Evolutionary conservation across 1,140 invertebrate species (phyloP).

Genomic region (Zaprionus davidi): DNA sequence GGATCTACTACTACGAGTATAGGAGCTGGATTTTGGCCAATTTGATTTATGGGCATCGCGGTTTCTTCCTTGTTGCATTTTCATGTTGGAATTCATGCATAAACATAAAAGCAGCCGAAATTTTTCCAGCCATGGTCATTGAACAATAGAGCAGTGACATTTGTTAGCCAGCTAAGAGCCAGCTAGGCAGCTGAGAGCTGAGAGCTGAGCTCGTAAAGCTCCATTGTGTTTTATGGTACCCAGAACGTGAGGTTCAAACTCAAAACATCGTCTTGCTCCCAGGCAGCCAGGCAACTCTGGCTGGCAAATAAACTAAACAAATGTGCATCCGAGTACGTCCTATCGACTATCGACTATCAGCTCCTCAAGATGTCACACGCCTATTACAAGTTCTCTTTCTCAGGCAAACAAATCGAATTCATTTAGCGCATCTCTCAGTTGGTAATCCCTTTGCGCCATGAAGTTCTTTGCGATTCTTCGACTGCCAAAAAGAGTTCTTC

Average conservation of each 20-base stretch:
- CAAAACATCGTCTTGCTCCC: constrained; percentile 58
- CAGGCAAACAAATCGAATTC: constrained; percentile 58
- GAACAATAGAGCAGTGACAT: constrained; percentile 70
- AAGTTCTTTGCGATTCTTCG: constrained; percentile 39
- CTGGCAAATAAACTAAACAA: constrained; percentile 39
- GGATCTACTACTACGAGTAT: constrained; percentile 18
- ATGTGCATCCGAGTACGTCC: constrained; percentile 8
- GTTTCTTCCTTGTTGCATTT: constrained; percentile 76
- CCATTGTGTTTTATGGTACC: constrained; percentile 78
- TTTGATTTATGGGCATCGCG: constrained; percentile 70
- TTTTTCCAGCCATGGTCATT: constrained; percentile 54
- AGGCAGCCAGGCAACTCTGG: neutral
- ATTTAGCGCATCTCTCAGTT: constrained; percentile 33
- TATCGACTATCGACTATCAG: constrained; percentile 28
- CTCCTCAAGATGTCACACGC: constrained; percentile 52
- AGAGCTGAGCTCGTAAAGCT: constrained; percentile 45
- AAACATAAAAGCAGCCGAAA: constrained; percentile 81
- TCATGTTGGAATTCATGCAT: constrained; percentile 82
- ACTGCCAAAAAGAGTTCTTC: constrained; percentile 30
- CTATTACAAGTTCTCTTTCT: constrained; percentile 16
- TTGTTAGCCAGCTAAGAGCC: constrained; percentile 11
- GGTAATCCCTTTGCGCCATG: constrained; percentile 30
- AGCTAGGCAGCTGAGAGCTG: neutral
- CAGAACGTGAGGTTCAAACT: constrained; percentile 73
- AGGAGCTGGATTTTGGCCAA: constrained; percentile 55